Evolutionary conservation across 2,113 vertebrate genomes (phyloP), one percentile per base, ranked within the genome.

Genomic region (Melospiza georgiana): DNA sequence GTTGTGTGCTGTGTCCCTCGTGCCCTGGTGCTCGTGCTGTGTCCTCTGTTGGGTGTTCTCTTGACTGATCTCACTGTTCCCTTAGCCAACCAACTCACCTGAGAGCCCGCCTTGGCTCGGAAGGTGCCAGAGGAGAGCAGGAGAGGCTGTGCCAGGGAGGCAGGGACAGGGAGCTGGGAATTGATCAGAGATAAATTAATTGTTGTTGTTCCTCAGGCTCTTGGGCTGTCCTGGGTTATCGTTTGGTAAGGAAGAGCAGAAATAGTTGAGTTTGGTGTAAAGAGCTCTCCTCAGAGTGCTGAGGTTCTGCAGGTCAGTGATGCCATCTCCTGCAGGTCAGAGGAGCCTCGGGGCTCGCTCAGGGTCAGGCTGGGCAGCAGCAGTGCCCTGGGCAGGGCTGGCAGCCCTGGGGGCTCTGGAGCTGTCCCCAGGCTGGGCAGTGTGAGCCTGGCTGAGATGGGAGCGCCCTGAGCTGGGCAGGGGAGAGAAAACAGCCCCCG

Each of bases 1-100:
- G 95, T 95, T 75, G 92, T 97, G 97, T 97, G 90, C 96, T 54
- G 77, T 98, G 95, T 97, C 95, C 96, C 94, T 92, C 93, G 97
- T 98, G 96, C 88, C 20, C 96, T 57, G 87, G 97, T 98, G 95
- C 96, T 93, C 65, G 97, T 97, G 96, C 95, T 80, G 93, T 98
- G 96, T 97, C 78, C 95, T 94, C 84, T 74, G 82, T 96, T 96
- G 83, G 92, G 74, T 95, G 94, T 97, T 81, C 89, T 96, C 91
- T 72, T 82, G 86, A 96, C 96, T 96, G 57, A 91, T 43, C 72
- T 89, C 71, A 23, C 90, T 89, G 67, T 97, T 95, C 83, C 89
- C 77, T 41, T 87, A 88, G 93, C 71, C 30, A 9, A 12, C 95
- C 84, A 66, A 90, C 80, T 84, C 71, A 15, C 59, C 39, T 24